Conservation (phyloP, 2,888 invertebrate species). For the Tenthredo livida region DNA sequence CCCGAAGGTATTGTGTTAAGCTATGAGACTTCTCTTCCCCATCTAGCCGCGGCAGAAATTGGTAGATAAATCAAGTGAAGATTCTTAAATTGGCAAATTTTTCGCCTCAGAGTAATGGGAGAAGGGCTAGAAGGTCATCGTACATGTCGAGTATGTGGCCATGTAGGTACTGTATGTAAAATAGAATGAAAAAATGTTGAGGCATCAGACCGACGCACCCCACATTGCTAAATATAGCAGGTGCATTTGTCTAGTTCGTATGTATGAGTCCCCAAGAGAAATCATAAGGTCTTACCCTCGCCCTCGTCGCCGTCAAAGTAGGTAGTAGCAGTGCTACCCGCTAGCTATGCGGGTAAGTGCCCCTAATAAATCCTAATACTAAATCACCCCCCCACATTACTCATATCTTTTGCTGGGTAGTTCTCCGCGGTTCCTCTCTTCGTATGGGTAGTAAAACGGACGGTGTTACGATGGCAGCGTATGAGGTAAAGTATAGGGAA, state of each 20-base stretch:
- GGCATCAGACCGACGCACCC: conserved; percentile 31
- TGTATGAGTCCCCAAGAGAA: conserved; percentile 74
- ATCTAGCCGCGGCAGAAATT: background rate
- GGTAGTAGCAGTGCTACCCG: conserved; percentile 56
- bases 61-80: background rate
- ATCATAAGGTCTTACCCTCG: conserved; percentile 75
- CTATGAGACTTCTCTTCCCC: background rate
- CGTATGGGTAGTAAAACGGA: background rate
- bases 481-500: background rate
- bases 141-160: background rate
- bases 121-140: background rate
- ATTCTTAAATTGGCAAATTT: background rate
- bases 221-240: conserved; percentile 67
- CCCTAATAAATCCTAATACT: conserved; percentile 76
- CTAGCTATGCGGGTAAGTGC: conserved; percentile 63
- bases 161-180: conserved; percentile 18
- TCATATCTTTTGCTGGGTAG: conserved; percentile 69
- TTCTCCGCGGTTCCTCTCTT: conserved; percentile 23
- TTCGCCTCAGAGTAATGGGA: background rate
- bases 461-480: background rate
- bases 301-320: conserved; percentile 50
- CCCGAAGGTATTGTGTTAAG: background rate
- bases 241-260: conserved; percentile 72
- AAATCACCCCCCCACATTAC: conserved; percentile 73
- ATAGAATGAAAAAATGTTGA: background rate